phyloP scores from a whole-genome alignment of 1,140 invertebrate genomes.

The Drosophila ananassae region DNA sequence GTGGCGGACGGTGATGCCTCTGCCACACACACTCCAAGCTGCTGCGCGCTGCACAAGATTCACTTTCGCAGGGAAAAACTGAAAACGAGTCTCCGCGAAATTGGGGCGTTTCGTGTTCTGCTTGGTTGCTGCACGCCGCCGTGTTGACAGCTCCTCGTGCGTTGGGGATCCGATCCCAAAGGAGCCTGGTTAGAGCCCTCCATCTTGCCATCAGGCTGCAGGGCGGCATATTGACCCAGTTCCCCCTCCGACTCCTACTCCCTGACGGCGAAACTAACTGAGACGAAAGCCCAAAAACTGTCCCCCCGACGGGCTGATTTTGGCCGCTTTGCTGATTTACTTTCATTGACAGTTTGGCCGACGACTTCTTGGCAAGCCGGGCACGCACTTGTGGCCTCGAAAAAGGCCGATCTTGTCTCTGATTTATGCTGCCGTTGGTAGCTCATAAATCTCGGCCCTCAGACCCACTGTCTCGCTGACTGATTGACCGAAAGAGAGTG shows the following conservation, averaged over 20 bases:
- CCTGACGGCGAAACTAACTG: slow-evolving; percentile 8
- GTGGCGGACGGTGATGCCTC: slow-evolving; percentile 26
- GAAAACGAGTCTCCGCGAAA: slow-evolving; percentile 40
- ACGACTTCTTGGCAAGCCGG: slow-evolving; percentile 58
- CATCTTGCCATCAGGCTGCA: slow-evolving; percentile 33
- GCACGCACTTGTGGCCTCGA: slow-evolving; percentile 81
- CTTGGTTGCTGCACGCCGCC: slow-evolving; percentile 35
- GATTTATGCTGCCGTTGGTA: slow-evolving; percentile 64
- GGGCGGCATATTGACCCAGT: slow-evolving; percentile 75
- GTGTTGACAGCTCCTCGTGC: slow-evolving; percentile 32
- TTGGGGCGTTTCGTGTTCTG: slow-evolving; percentile 66
- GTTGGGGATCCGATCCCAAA: not conserved
- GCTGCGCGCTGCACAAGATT: slow-evolving; percentile 47
- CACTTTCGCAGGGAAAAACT: slow-evolving; percentile 65
- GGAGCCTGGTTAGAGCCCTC: not conserved
- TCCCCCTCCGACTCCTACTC: slow-evolving; percentile 40
- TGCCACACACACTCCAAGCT: slow-evolving; percentile 44
- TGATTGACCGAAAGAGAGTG: slow-evolving; percentile 52
- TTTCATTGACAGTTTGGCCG: slow-evolving; percentile 74
- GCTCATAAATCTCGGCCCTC: slow-evolving; percentile 63
- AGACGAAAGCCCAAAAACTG: slow-evolving; percentile 47
- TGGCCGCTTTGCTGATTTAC: slow-evolving; percentile 49
- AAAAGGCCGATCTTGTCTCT: slow-evolving; percentile 58
- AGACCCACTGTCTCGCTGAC: slow-evolving; percentile 31
- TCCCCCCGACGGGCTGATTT: slow-evolving; percentile 32